A percentile compares a stretch with the other conserved stretches of the same genome.
Evolutionary conservation across 1,140 invertebrate species (phyloP).

Genomic region (Halyomorpha halys): DNA sequence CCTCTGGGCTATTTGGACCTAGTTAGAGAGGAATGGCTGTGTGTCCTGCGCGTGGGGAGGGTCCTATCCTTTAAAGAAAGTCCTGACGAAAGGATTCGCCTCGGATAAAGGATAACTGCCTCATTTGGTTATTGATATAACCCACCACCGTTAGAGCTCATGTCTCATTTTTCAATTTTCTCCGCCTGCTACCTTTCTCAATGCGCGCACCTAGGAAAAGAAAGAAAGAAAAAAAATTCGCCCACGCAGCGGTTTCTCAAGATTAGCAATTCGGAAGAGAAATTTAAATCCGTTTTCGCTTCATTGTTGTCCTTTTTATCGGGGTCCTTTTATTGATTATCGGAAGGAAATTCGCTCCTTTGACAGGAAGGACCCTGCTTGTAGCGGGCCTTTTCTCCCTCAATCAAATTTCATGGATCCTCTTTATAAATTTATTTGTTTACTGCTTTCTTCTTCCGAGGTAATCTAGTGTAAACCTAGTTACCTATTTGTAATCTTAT

Average conservation of each 20-base stretch:
- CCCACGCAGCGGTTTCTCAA: slow-evolving; percentile 3
- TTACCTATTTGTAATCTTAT: too few relatives aligned
- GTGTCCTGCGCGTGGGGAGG: not conserved
- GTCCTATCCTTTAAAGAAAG: not conserved
- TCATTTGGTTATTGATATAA: slow-evolving; percentile 11
- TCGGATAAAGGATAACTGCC: slow-evolving; percentile 1
- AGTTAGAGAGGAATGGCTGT: not conserved
- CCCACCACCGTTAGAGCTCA: not conserved
- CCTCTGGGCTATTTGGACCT: not conserved
- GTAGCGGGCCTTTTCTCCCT: too few relatives aligned
- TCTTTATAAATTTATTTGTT: too few relatives aligned
- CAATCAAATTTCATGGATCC: too few relatives aligned
- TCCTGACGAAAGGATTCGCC: slow-evolving; percentile 7
- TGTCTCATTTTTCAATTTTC: slow-evolving; percentile 8
- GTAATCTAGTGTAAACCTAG: too few relatives aligned
- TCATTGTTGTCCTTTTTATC: not conserved
- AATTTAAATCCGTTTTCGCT: not conserved
- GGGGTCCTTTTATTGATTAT: too few relatives aligned
- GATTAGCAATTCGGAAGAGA: not conserved
- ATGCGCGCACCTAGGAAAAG: not conserved
- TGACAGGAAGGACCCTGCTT: too few relatives aligned
- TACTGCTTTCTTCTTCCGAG: too few relatives aligned
- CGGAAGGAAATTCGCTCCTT: too few relatives aligned
- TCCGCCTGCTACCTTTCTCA: not conserved
- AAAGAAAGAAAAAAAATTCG: not conserved